phyloP scores from a whole-genome alignment of 2,888 invertebrate genomes.

The Noctua fimbriata region DNA sequence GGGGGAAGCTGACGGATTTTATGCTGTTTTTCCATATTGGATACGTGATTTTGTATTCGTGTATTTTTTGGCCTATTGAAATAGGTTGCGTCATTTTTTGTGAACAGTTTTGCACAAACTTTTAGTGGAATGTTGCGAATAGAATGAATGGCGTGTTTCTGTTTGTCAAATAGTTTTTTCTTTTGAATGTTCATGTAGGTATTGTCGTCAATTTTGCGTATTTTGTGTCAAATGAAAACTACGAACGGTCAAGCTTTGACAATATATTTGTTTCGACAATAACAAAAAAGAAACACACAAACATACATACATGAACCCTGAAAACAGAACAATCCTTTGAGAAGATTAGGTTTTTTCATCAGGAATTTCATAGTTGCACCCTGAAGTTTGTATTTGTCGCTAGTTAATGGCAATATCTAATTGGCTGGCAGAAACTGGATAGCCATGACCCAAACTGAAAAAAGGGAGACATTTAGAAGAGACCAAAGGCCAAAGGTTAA shows the following conservation, averaged over 20 bases:
- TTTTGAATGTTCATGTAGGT: not conserved
- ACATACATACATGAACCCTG: too few relatives aligned
- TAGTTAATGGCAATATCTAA: too few relatives aligned
- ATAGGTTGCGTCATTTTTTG: constrained; percentile 14
- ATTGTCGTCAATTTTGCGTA: not conserved
- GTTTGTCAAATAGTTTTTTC: not conserved
- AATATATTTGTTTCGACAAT: not conserved
- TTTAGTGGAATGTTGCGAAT: not conserved
- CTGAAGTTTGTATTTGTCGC: not conserved
- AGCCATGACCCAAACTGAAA: not conserved
- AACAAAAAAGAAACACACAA: not conserved
- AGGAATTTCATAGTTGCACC: not conserved
- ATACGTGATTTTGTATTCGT: constrained; percentile 37
- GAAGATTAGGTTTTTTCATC: not conserved
- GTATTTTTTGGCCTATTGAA: constrained; percentile 31
- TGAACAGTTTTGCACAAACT: not conserved
- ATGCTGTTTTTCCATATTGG: constrained; percentile 37
- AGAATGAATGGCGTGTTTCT: not conserved
- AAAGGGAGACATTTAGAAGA: not conserved
- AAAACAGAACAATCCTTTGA: too few relatives aligned
- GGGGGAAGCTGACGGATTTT: constrained; percentile 27
- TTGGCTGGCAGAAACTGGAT: not conserved
- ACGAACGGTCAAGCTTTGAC: not conserved
- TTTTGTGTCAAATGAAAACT: not conserved
- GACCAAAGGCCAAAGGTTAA: not conserved